Percentiles rank a stretch among this genome's conserved stretches.
phyloP scores from a whole-genome alignment of 1,140 invertebrate genomes.

The Argopecten irradians region DNA sequence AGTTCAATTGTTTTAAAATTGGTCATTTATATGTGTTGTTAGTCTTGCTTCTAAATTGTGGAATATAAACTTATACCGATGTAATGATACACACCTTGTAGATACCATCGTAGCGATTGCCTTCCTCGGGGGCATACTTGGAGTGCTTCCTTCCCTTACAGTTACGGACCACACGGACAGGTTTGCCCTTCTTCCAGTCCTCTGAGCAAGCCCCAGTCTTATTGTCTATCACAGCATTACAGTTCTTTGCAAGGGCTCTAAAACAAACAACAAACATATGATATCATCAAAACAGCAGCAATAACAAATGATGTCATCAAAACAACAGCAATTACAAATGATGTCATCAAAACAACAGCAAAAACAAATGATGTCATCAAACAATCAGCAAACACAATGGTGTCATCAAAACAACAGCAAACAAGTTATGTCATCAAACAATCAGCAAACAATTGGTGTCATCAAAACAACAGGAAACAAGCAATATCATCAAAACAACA shows the following conservation, averaged over 20 bases:
- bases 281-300: no score
- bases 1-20: no score
- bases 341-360: background rate
- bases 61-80: background rate
- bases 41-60: no score
- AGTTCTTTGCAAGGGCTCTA: constrained; percentile 88
- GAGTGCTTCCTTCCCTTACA: constrained; percentile 86
- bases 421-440: no score
- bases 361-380: background rate
- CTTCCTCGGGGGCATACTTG: constrained; percentile 87
- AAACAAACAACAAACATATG: constrained; percentile 21
- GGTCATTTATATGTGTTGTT: background rate
- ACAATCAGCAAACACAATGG: no score
- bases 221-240: constrained; percentile 83
- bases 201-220: constrained; percentile 84
- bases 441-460: no score
- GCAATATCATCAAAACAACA: no score
- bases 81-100: constrained; percentile 75
- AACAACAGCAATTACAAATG: background rate
- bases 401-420: no score
- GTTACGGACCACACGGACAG: constrained; percentile 88
- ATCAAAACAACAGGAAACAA: no score
- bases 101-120: constrained; percentile 80
- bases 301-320: no score
- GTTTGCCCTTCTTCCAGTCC: constrained; percentile 86